Base-by-base conservation (phyloP, 2,113 vertebrate species). In the Sminthopsis crassicaudata region DNA sequence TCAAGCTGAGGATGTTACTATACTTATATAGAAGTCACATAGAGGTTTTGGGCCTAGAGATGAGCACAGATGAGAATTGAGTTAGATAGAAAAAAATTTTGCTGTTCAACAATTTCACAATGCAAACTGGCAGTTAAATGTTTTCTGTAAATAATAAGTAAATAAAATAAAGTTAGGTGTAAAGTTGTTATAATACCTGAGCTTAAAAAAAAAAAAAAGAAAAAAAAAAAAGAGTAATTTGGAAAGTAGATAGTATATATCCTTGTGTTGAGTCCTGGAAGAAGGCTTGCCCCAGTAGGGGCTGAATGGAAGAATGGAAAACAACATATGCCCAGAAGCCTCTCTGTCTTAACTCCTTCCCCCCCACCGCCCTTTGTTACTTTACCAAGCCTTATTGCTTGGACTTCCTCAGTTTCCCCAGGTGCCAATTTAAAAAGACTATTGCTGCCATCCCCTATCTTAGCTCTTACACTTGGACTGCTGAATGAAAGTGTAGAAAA, bases 71-170 rank as follows among this genome's bases (percentile, higher is more conserved):
- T 53, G 91, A 90, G 60, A 53, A 96, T 24, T 84, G 89, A 51
- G 91, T 92, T 93, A 94, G 90, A 90, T 57, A 26, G 91, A 90
- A 67, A 67, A 91, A 94, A 96, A 24, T 53, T 95, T 95, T 51
- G 55, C 94, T 96, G 89, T 52, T 88, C 60, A 27, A 94, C n/a
- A 97, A 97, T 91, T 96, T 51, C 91, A 94, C 94, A 96, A 92
- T 36, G n/a, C 93, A 42, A 48, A 95, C 92, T 48, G 27, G 67
- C 88, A 30, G 90, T 91, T 50, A 91, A 76, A 30, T 50, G 46
- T 67, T 93, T 96, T 48, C 90, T 57, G 54, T 50, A 93, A 96
- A 92, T 94, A 84, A 6, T 60, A 92, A n/a, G n/a, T n/a, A n/a
- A n/a, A n/a, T n/a, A n/a, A n/a, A 94, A 97, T 94, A 22, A 52